Percentiles rank a stretch among this genome's conserved stretches.
Conservation (phyloP, 2,797 vertebrate species). For the Lagodon rhomboides region DNA sequence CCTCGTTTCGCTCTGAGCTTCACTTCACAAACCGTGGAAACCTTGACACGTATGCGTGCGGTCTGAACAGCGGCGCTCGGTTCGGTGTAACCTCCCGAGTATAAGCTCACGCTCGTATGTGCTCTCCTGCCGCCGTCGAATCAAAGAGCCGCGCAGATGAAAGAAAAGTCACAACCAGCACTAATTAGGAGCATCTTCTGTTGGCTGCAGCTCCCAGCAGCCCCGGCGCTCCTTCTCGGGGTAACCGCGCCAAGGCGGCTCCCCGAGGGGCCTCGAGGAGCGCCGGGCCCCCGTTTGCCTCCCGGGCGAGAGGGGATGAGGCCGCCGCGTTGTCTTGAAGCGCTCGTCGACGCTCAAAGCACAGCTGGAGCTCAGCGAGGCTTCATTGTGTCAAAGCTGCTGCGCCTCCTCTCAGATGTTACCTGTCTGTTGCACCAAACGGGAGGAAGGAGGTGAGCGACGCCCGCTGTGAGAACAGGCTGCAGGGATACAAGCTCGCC, state of each 20-base stretch:
- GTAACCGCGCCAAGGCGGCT: slow-evolving; percentile 23
- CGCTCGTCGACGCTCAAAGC: slow-evolving; percentile 35
- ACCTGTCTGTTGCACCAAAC: slow-evolving; percentile 18
- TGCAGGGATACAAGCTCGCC: background rate
- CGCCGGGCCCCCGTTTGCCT: slow-evolving; percentile 2
- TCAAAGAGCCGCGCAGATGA: slow-evolving; percentile 66
- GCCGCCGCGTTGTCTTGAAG: background rate
- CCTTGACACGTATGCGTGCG: slow-evolving; percentile 5
- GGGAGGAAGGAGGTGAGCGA: background rate
- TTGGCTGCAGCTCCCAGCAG: slow-evolving; percentile 30
- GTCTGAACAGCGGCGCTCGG: background rate
- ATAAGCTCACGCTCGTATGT: background rate
- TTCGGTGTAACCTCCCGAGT: slow-evolving; percentile 5
- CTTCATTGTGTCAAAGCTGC: slow-evolving; percentile 24
- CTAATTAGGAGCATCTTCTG: slow-evolving; percentile 54
- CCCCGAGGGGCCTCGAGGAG: slow-evolving; percentile 25
- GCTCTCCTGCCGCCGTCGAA: slow-evolving; percentile 17
- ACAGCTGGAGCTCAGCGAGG: slow-evolving; percentile 18
- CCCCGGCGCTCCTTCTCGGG: slow-evolving; percentile 4
- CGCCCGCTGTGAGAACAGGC: background rate
- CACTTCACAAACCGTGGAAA: background rate
- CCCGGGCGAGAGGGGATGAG: background rate
- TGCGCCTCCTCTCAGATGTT: background rate
- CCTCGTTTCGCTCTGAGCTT: background rate
- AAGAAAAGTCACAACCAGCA: slow-evolving; percentile 33